Evolutionary conservation across 92 coral and sea anemone genomes (phyloP), one percentile per base, ranked within the genome.

Genomic region (Porites divaricata): DNA sequence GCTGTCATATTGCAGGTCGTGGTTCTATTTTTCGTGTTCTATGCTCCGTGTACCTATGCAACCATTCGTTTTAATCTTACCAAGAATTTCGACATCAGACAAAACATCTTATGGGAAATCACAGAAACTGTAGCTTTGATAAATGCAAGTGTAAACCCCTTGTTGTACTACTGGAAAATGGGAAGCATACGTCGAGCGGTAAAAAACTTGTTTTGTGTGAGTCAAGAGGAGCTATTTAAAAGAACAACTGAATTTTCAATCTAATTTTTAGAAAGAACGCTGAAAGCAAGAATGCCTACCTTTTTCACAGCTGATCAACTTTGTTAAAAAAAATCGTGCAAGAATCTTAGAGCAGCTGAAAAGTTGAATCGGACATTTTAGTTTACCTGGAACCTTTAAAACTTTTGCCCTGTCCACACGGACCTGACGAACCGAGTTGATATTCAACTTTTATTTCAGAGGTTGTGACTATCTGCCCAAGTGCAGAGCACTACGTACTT

Each of bases 121-220:
- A 45, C 81, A 20, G 69, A 25, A 23, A 77, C 81, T 22, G 57
- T 77, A 41, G 81, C 81, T 45, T 14, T 77, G 20, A 77, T 77
- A 41, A 77, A 77, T 41, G 70, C 81, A 9, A 77, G 81, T 62
- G 81, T 77, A 0, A 77, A 77, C 57, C 81, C 81, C 0, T 13
- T 77, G n/a, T n/a, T 77, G 57, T 77, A 77, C 22, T 77, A 77
- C 70, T 77, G 81, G 81, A 77, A 77, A 49, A 62, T 62, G 81
- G 81, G 70, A 48, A 77, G 66, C 70, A 77, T 77, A 62, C 81
- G 81, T 15, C 81, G 81, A 52, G 81, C 70, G 1, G 81, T 77
- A 12, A 62, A 22, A 63, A 63, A 49, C 21, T n/a, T 77, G 58
- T 63, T 63, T 23, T 77, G 57, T 20, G 21, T 53, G 41, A 77